Evolutionary conservation across 2,113 vertebrate genomes (phyloP).

Genomic region (Phodopus roborovskii): DNA sequence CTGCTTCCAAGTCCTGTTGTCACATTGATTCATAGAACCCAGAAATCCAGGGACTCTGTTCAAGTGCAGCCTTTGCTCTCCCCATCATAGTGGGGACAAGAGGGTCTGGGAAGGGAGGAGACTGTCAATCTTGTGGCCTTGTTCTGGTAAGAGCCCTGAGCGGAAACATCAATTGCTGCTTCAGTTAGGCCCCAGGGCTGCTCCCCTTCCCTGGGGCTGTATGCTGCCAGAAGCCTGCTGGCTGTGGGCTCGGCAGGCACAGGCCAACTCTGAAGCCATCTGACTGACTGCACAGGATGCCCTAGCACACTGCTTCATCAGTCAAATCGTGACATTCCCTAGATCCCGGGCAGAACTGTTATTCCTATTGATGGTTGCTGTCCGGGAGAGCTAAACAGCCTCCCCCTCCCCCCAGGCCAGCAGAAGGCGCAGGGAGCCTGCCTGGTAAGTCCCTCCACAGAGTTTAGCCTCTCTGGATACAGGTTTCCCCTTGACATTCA

Average conservation of each 20-base stretch:
- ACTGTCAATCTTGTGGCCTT: neutral
- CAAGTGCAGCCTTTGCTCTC: neutral
- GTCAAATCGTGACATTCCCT: conserved; percentile 47
- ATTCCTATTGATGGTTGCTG: neutral
- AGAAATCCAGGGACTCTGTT: neutral
- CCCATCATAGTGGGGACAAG: neutral
- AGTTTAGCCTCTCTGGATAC: neutral
- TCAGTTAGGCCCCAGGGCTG: neutral
- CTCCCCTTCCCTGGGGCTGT: neutral
- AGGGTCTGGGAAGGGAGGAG: neutral
- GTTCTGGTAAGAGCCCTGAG: neutral
- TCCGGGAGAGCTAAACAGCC: neutral
- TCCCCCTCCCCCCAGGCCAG: too few species aligned
- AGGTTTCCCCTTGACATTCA: neutral
- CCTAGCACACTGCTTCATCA: conserved; percentile 63
- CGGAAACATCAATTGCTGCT: neutral
- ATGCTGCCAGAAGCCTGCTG: neutral
- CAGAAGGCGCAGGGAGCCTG: neutral
- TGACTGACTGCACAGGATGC: conserved; percentile 77
- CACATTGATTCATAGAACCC: neutral
- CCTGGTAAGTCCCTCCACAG: neutral
- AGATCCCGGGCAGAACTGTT: conserved; percentile 19
- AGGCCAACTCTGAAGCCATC: conserved; percentile 62
- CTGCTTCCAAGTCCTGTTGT: neutral
- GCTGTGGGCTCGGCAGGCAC: neutral